phyloP scores from a whole-genome alignment of 2,113 vertebrate species.

The Corythoichthys haematopterus region DNA sequence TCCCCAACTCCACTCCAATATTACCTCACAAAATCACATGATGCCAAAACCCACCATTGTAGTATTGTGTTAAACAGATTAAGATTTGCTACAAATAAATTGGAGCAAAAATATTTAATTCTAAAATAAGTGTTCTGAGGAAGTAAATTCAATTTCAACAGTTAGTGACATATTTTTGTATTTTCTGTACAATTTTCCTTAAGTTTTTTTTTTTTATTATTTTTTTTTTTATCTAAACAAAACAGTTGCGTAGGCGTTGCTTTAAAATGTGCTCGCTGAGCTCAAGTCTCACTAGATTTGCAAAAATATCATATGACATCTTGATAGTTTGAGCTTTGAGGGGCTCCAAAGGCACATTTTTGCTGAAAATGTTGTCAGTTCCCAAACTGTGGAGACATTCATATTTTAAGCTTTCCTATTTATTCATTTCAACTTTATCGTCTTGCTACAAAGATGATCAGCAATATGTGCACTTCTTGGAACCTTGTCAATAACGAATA shows the following conservation, averaged over 20 bases:
- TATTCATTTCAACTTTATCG: not conserved
- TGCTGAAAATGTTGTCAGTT: not conserved
- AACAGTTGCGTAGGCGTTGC: not conserved
- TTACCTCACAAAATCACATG: too few relatives aligned
- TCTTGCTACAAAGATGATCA: conserved; percentile 16
- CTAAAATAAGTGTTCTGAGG: too few relatives aligned
- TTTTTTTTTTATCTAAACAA: too few relatives aligned
- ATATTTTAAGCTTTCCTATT: not conserved
- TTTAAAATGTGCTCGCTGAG: not conserved
- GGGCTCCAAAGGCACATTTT: not conserved
- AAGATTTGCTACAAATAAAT: too few relatives aligned
- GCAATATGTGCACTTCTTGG: conserved; percentile 26
- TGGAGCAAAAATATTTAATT: too few relatives aligned
- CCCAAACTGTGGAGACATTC: not conserved
- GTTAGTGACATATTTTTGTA: too few relatives aligned
- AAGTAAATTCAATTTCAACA: too few relatives aligned
- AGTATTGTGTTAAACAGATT: too few relatives aligned
- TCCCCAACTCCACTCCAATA: too few relatives aligned
- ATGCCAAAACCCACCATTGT: too few relatives aligned
- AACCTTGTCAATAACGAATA: conserved; percentile 20
- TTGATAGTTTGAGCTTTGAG: not conserved
- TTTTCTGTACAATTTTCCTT: too few relatives aligned
- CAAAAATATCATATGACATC: not conserved
- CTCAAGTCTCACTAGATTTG: not conserved
- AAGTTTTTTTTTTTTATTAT: too few relatives aligned